A percentile compares a stretch with the other conserved stretches of the same genome.
phyloP scores from a whole-genome alignment of 2,888 invertebrate species.

The Pyralis farinalis region DNA sequence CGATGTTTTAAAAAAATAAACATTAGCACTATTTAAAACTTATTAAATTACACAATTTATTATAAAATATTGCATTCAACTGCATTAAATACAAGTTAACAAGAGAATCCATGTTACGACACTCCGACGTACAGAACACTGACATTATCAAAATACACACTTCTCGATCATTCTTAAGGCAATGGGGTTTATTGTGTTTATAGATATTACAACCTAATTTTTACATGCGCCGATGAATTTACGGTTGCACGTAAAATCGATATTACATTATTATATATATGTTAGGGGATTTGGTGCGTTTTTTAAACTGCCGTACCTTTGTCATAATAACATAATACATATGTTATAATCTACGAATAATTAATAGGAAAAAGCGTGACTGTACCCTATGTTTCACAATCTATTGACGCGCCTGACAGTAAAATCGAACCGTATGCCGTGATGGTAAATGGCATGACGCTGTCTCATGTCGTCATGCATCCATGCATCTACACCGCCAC shows the following conservation, averaged over 20 bases:
- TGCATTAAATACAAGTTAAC: conserved; percentile 80
- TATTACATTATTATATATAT: too few relatives aligned
- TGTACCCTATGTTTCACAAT: too few relatives aligned
- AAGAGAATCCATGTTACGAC: conserved; percentile 61
- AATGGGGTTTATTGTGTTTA: conserved; percentile 71
- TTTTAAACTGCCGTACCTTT: too few relatives aligned
- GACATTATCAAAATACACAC: conserved; percentile 76
- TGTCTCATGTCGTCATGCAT: too few relatives aligned
- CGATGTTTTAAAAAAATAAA: conserved; percentile 79
- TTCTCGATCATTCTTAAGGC: conserved; percentile 74
- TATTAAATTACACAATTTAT: conserved; percentile 77
- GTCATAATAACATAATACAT: too few relatives aligned
- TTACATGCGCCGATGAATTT: conserved; percentile 19
- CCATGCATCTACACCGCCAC: too few relatives aligned
- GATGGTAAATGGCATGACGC: too few relatives aligned
- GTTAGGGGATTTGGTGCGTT: too few relatives aligned
- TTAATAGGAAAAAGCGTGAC: too few relatives aligned
- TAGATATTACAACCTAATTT: conserved; percentile 32
- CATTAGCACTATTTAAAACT: conserved; percentile 79
- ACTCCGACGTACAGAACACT: conserved; percentile 67
- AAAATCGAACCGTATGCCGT: too few relatives aligned
- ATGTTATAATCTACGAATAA: too few relatives aligned
- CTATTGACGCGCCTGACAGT: too few relatives aligned
- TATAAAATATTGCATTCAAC: conserved; percentile 80
- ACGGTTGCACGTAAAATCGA: conserved; percentile 1